These are phyloP conservation scores for Nemapogon koenigi DNA, from an alignment of 2,888 invertebrate species.

Conservation along the genomic window DNA sequence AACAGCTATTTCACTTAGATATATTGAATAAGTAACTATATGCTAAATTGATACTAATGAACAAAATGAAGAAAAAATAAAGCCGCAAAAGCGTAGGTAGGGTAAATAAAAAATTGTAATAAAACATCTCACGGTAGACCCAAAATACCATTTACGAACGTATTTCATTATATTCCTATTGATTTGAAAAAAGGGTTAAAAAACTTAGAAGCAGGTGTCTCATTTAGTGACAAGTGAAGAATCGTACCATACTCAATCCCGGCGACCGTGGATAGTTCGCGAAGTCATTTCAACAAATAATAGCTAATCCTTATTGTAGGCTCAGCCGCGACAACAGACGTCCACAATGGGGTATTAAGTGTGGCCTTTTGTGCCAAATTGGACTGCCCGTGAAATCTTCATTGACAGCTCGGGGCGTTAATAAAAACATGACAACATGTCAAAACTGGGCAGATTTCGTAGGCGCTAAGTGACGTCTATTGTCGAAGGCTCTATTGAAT, in stretches of 20 bases:
- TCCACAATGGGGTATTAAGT: conserved; percentile 53
- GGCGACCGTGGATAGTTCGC: conserved; percentile 23
- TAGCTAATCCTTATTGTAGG: conserved; percentile 48
- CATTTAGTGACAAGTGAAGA: conserved; percentile 29
- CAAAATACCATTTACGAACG: too few relatives aligned
- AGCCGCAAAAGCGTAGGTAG: too few relatives aligned
- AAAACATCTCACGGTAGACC: too few relatives aligned
- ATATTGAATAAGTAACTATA: too few relatives aligned
- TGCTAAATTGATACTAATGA: too few relatives aligned
- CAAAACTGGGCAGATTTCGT: conserved; percentile 60
- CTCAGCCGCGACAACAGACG: conserved; percentile 46
- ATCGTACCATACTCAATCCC: conserved; percentile 26
- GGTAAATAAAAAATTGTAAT: too few relatives aligned
- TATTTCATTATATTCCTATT: too few relatives aligned
- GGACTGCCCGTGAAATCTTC: conserved; percentile 45
- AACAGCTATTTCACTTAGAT: too few relatives aligned
- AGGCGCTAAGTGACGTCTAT: conserved; percentile 53
- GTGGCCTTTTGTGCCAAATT: conserved; percentile 54
- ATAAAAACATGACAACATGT: conserved; percentile 63
- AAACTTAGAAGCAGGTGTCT: too few relatives aligned
- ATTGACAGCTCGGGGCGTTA: conserved; percentile 47
- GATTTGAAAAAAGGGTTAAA: too few relatives aligned
- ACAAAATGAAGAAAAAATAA: too few relatives aligned
- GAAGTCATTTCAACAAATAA: conserved; percentile 57
- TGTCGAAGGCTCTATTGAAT: conserved; percentile 45